A percentile compares a stretch with the other conserved stretches of the same genome.
Conservation (phyloP, 2,797 vertebrate species). For the Avahi laniger region DNA sequence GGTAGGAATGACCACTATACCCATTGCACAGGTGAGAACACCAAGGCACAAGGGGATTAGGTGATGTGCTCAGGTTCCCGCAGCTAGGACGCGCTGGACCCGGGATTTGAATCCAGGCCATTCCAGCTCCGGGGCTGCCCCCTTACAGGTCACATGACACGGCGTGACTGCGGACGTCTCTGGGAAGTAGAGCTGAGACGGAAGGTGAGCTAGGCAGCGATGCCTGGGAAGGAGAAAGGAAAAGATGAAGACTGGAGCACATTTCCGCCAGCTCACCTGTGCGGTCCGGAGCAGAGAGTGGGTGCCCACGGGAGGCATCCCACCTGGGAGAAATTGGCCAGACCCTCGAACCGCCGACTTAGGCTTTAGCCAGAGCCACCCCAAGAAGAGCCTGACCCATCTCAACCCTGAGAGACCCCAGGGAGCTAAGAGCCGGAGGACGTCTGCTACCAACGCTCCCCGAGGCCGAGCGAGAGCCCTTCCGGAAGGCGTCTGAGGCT, state of each 20-base stretch:
- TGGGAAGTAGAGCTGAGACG: neutral
- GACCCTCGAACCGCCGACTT: neutral
- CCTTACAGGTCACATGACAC: no score
- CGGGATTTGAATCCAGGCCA: neutral
- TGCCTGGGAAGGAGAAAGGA: neutral
- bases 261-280: no score
- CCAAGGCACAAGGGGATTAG: fast-evolving
- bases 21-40: neutral
- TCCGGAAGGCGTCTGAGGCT: neutral
- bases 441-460: neutral
- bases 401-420: fast-evolving
- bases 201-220: neutral
- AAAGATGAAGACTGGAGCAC: neutral
- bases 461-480: neutral
- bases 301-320: neutral
- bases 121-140: neutral
- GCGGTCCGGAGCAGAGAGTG: neutral
- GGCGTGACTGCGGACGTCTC: neutral
- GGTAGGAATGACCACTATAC: no score
- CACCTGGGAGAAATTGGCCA: neutral
- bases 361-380: neutral
- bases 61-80: neutral
- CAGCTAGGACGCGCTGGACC: no score
- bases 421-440: neutral
- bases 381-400: neutral